Conservation (phyloP, 1,140 invertebrate species). For the Pygmarrhopalites habei region DNA sequence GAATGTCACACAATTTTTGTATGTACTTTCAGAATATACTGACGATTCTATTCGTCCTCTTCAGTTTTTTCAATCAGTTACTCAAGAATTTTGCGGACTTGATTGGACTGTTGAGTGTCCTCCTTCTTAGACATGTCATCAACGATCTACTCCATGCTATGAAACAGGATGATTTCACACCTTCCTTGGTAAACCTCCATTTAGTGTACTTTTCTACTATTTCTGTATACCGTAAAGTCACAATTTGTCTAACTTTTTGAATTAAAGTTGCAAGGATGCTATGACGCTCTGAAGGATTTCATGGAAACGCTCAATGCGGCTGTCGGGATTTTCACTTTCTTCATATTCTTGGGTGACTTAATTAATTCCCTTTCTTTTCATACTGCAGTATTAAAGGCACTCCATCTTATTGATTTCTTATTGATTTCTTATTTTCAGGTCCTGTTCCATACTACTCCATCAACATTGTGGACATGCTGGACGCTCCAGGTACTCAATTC, state of each 20-base stretch:
- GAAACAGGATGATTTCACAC: background rate
- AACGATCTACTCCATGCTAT: slow-evolving; percentile 7
- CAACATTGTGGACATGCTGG: slow-evolving; percentile 7
- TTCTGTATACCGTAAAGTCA: too few species aligned
- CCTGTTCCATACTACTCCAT: slow-evolving; percentile 4
- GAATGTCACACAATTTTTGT: too few species aligned
- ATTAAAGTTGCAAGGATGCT: background rate
- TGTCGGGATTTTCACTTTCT: slow-evolving; percentile 2
- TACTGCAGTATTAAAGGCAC: too few species aligned
- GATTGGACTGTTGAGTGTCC: background rate
- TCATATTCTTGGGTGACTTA: slow-evolving; percentile 5
- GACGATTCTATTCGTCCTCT: background rate
- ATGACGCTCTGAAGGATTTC: slow-evolving; percentile 1
- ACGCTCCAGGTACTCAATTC: too few species aligned
- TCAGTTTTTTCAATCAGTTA: background rate
- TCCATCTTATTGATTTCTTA: too few species aligned
- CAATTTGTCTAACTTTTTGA: too few species aligned
- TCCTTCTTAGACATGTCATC: background rate
- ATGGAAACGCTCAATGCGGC: background rate
- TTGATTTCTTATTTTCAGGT: too few species aligned
- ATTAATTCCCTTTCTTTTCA: too few species aligned
- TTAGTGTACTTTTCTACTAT: too few species aligned
- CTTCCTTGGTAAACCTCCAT: background rate
- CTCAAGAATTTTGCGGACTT: slow-evolving; percentile 1
- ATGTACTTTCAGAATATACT: too few species aligned